Evolutionary conservation across 2,888 invertebrate genomes (phyloP).

Genomic region (Pantelozetes paolii): DNA sequence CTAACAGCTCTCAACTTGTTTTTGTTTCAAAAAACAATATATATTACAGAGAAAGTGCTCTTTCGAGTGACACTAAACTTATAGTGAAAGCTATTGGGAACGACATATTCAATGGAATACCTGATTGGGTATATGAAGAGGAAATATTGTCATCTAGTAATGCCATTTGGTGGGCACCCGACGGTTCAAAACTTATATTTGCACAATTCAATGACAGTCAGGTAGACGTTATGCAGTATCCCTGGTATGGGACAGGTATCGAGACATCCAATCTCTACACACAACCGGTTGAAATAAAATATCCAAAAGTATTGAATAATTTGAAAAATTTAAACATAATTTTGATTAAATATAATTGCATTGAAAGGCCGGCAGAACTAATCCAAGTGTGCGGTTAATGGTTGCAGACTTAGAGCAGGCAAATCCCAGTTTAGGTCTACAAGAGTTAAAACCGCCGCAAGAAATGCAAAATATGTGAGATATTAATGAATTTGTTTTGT

Average conservation of each 20-base stretch:
- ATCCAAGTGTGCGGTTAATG: conserved; percentile 45
- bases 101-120: conserved; percentile 46
- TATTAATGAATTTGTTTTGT: conserved; percentile 43
- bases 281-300: conserved; percentile 44
- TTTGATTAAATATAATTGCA: not conserved
- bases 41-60: conserved; percentile 53
- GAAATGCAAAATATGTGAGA: conserved; percentile 41
- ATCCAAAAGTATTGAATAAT: conserved; percentile 46
- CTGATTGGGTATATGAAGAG: conserved; percentile 55
- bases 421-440: conserved; percentile 34
- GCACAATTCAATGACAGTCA: conserved; percentile 53
- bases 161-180: conserved; percentile 56
- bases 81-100: conserved; percentile 33
- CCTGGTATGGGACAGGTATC: conserved; percentile 44
- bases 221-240: conserved; percentile 49
- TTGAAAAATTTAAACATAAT: not conserved
- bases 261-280: conserved; percentile 44
- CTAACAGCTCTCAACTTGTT: conserved; percentile 44
- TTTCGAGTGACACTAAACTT: not conserved
- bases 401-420: conserved; percentile 43
- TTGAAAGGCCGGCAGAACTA: conserved; percentile 46
- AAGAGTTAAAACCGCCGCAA: conserved; percentile 45
- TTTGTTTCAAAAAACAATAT: conserved; percentile 46
- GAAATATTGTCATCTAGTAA: conserved; percentile 52
- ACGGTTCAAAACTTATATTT: conserved; percentile 53